These are phyloP conservation scores for Pseudanteris insignis DNA, from an alignment of 2,888 invertebrate genomes.

Conservation along the genomic window DNA sequence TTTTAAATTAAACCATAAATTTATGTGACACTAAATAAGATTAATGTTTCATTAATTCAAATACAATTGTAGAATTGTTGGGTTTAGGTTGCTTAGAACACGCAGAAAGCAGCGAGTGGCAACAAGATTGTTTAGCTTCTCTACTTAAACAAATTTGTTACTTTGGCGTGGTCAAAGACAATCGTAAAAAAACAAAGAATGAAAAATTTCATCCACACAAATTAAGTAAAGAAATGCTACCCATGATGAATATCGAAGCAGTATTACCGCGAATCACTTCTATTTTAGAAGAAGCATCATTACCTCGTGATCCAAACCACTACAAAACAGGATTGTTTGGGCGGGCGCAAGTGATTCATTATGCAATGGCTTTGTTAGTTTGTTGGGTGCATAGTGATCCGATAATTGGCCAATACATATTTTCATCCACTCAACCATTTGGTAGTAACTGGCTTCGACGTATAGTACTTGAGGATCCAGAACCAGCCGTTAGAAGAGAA, in stretches of 20 bases:
- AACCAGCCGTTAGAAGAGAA: constrained; percentile 89
- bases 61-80: no score
- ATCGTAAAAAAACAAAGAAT: constrained; percentile 66
- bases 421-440: constrained; percentile 78
- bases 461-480: constrained; percentile 89
- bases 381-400: constrained; percentile 92
- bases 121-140: constrained; percentile 91
- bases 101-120: constrained; percentile 88
- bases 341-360: constrained; percentile 87
- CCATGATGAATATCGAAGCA: constrained; percentile 85
- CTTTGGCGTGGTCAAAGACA: constrained; percentile 76
- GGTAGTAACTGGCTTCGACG: constrained; percentile 80
- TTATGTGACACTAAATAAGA: no score
- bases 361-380: constrained; percentile 89
- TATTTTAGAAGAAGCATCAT: constrained; percentile 86
- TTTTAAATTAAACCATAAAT: no score
- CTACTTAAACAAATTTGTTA: constrained; percentile 86
- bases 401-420: constrained; percentile 79
- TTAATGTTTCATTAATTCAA: no score
- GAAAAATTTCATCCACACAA: constrained; percentile 77
- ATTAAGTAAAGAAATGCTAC: constrained; percentile 78
- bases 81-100: constrained; percentile 73
- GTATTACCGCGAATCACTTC: constrained; percentile 86
- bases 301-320: constrained; percentile 81
- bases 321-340: constrained; percentile 95